Conservation (phyloP, 1,140 invertebrate genomes). For the Dinothrombium tinctorium region DNA sequence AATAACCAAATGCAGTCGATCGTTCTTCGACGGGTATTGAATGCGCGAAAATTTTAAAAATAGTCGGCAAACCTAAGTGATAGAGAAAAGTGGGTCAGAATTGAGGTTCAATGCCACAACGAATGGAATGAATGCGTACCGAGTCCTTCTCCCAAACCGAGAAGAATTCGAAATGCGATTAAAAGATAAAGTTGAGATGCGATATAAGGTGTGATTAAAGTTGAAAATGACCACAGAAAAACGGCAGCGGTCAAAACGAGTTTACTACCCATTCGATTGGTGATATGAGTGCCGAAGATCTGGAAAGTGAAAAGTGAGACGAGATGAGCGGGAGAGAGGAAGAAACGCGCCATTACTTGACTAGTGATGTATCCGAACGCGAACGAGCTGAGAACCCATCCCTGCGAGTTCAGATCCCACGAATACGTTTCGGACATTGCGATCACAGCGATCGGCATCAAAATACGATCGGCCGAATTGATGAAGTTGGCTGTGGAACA, state of each 20-base stretch:
- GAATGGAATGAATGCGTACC: conserved; percentile 25
- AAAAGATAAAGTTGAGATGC: conserved; percentile 36
- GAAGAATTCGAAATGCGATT: conserved; percentile 35
- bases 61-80: conserved; percentile 40
- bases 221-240: conserved; percentile 47
- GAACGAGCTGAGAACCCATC: conserved; percentile 53
- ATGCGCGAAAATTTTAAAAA: conserved; percentile 53
- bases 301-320: conserved; percentile 19
- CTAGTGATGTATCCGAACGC: conserved; percentile 53
- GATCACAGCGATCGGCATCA: conserved; percentile 55
- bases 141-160: conserved; percentile 49
- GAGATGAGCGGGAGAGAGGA: not conserved
- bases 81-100: conserved; percentile 6
- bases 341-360: conserved; percentile 28
- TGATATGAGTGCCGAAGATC: conserved; percentile 43
- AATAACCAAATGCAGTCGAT: conserved; percentile 47
- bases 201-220: conserved; percentile 41
- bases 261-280: conserved; percentile 43
- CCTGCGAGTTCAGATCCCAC: conserved; percentile 45
- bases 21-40: conserved; percentile 44
- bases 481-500: conserved; percentile 53
- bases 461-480: conserved; percentile 49
- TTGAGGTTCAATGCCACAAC: conserved; percentile 2
- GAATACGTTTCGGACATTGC: conserved; percentile 46
- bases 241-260: conserved; percentile 41